Conservation (phyloP, 2,113 vertebrate genomes). For the Scatophagus argus region DNA sequence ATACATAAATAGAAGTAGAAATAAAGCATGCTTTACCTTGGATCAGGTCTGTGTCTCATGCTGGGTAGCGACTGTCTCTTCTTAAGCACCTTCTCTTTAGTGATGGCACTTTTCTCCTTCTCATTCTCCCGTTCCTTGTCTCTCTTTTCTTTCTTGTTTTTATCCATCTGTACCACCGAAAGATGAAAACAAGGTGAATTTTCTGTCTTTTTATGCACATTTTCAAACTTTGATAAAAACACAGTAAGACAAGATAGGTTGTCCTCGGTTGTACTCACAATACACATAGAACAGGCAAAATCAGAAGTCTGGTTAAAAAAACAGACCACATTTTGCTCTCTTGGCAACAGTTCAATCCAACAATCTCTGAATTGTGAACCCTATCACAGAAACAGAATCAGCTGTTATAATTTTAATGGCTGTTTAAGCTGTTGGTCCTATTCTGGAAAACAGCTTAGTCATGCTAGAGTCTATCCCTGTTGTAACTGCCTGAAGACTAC, state of each 20-base stretch:
- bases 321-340: not conserved
- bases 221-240: not conserved
- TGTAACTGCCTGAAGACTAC: not conserved
- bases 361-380: not conserved
- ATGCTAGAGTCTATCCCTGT: not conserved
- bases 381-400: not conserved
- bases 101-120: conserved; percentile 92
- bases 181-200: not conserved
- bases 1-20: not conserved
- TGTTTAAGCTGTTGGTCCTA: not conserved
- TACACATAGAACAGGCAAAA: not conserved
- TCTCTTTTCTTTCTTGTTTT: conserved; percentile 95
- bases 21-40: conserved; percentile 72
- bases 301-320: not conserved
- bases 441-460: not conserved
- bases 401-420: conserved; percentile 10
- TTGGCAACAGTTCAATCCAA: not conserved
- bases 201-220: not conserved
- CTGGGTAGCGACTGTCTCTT: conserved; percentile 91
- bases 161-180: conserved; percentile 77
- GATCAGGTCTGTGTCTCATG: conserved; percentile 80
- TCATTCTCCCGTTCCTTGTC: conserved; percentile 97
- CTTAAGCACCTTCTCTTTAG: conserved; percentile 90
- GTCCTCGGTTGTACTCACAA: not conserved
- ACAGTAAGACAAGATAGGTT: not conserved